These are phyloP conservation scores for Margarornis squamiger DNA, from an alignment of 2,797 vertebrate genomes.

Conservation along the genomic window DNA sequence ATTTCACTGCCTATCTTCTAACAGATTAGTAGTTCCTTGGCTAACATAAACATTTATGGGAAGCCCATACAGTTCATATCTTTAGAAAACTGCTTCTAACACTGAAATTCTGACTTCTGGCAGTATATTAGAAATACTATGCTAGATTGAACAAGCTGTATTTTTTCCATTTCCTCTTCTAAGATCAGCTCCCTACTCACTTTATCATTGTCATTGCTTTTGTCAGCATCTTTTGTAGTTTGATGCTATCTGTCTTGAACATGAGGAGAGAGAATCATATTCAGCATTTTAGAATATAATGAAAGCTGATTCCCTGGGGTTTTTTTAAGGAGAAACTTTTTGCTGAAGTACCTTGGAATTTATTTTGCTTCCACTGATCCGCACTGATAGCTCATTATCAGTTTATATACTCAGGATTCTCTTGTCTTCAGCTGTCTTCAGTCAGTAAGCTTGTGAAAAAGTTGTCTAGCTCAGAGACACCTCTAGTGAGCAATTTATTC, in stretches of 20 bases:
- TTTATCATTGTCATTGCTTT: slow-evolving; percentile 7
- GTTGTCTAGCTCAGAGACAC: neutral
- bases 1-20: neutral
- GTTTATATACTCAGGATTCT: neutral
- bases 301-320: neutral
- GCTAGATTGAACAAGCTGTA: neutral
- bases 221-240: slow-evolving; percentile 12
- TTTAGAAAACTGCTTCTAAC: neutral
- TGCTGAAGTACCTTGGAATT: neutral
- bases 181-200: neutral
- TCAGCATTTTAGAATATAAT: neutral
- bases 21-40: neutral
- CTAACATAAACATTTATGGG: neutral
- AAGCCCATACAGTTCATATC: neutral
- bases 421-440: neutral
- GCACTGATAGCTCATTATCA: neutral
- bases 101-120: neutral
- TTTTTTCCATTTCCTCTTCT: neutral
- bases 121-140: neutral
- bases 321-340: neutral
- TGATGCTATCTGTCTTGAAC: neutral
- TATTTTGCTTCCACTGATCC: neutral
- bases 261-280: neutral
- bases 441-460: neutral
- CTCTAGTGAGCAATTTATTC: neutral